These are phyloP conservation scores for Pangasius larnaudii DNA, from an alignment of 2,797 vertebrate genomes.

Conservation along the genomic window DNA sequence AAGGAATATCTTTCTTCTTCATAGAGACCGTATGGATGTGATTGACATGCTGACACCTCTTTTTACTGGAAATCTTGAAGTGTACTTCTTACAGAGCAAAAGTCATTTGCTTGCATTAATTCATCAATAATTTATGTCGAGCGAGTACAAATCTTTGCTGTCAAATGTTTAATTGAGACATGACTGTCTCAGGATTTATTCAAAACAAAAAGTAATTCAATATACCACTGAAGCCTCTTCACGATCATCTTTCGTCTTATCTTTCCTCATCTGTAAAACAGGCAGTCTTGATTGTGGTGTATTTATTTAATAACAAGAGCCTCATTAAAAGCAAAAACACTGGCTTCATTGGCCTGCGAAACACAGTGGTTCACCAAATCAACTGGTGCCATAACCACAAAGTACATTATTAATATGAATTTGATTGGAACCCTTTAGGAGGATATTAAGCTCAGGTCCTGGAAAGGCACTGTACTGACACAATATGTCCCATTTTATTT, in stretches of 20 bases:
- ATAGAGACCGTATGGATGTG: not conserved
- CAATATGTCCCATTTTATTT: not conserved
- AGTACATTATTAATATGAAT: not conserved
- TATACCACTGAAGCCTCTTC: not conserved
- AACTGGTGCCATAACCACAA: not conserved
- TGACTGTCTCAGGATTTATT: conserved; percentile 59
- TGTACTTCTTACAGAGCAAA: not conserved
- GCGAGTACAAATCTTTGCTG: conserved; percentile 68
- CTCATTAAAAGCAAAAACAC: not conserved
- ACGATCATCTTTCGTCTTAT: not conserved
- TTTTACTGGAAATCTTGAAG: not conserved
- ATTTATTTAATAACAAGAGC: not conserved
- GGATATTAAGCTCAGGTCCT: not conserved
- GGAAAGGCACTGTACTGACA: not conserved
- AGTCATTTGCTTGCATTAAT: conserved; percentile 49
- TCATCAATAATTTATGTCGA: conserved; percentile 59
- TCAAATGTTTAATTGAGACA: conserved; percentile 69
- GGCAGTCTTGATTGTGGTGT: not conserved
- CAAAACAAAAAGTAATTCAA: conserved; percentile 54
- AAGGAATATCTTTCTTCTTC: not conserved
- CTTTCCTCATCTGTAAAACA: not conserved
- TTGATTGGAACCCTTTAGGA: not conserved
- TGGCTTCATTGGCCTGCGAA: not conserved
- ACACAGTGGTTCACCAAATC: not conserved
- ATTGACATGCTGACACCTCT: not conserved